phyloP scores from a whole-genome alignment of 2,113 vertebrate genomes.

The Pristiophorus japonicus region DNA sequence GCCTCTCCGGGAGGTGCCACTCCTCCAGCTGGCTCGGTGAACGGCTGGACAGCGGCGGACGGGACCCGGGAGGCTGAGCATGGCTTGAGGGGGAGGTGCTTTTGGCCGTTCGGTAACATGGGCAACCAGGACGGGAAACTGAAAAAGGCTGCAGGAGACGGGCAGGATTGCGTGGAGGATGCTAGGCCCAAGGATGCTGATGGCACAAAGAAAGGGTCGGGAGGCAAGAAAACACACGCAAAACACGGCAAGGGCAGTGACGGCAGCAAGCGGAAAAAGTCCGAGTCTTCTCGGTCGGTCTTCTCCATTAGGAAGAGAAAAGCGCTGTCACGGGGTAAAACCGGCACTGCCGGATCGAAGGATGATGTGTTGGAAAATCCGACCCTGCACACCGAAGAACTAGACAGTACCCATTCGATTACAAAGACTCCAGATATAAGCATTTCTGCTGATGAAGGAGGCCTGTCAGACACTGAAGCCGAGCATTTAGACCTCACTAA shows the following conservation, averaged over 20 bases:
- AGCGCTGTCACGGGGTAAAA: conserved; percentile 71
- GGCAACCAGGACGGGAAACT: conserved; percentile 95
- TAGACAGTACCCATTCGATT: conserved; percentile 68
- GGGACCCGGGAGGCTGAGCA: conserved; percentile 46
- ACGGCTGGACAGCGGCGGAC: neutral
- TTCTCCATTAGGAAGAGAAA: conserved; percentile 91
- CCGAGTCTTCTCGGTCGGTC: conserved; percentile 72
- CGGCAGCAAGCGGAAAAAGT: conserved; percentile 76
- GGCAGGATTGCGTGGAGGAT: conserved; percentile 64
- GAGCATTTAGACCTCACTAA: conserved; percentile 55
- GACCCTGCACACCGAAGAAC: conserved; percentile 65
- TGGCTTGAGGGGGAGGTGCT: conserved; percentile 66
- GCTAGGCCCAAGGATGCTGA: conserved; percentile 71
- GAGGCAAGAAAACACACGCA: conserved; percentile 68
- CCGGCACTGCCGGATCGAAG: conserved; percentile 67
- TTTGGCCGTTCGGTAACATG: conserved; percentile 64
- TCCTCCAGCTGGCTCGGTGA: neutral
- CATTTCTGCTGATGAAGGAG: conserved; percentile 81
- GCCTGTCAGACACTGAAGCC: conserved; percentile 73
- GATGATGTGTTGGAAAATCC: conserved; percentile 74
- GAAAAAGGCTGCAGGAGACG: conserved; percentile 67
- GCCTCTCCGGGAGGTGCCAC: conserved; percentile 47
- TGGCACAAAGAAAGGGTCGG: conserved; percentile 69
- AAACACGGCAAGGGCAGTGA: conserved; percentile 66
- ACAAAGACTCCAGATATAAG: conserved; percentile 78